Base-by-base conservation (phyloP, 2,888 invertebrate species). In the Pantelozetes paolii region DNA sequence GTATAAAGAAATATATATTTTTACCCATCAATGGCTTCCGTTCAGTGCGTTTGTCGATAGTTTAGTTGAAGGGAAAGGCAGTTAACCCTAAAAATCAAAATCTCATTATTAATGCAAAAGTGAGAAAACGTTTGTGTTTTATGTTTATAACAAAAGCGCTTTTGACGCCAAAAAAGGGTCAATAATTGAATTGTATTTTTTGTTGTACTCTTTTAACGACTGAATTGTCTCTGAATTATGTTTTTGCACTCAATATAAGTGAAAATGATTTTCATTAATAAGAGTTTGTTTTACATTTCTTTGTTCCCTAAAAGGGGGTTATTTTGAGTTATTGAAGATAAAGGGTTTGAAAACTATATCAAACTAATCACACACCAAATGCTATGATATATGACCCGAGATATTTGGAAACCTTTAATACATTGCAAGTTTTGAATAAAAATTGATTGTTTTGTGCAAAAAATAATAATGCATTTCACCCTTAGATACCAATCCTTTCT, bases 81-180 rank as follows among this genome's bases (percentile, higher is more conserved):
- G 26, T 28, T 57, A 57, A 57, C 20, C 26, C 20, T 23, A 57
- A 57, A 57, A 57, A 23, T 50, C 54, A 9, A 57, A 57, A 57
- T 57, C 57, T 57, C 57, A 57, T 57, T 57, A 57, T 23, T 11
- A 57, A 23, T 57, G 26, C 26, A 23, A 57, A 57, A 57, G 57
- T 57, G 57, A 5, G 57, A 57, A 57, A 57, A 23, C 23, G 26
- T 23, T 26, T 36, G 36, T 36, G 36, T 36, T 36, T 8, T 36
- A 36, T 36, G 9, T 36, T 36, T 8, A 36, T 5, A 36, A 36
- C 36, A 36, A 36, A 36, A 36, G 36, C 36, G 9, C 9, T 36
- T 36, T 36, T 36, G 6, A 9, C 9, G 36, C 36, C 5, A 50
- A 50, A 50, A 50, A 50, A 20, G 50, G 50, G 50, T 50, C 50